Base-by-base conservation (phyloP, 2,888 invertebrate species). In the Ectemnius cavifrons region DNA sequence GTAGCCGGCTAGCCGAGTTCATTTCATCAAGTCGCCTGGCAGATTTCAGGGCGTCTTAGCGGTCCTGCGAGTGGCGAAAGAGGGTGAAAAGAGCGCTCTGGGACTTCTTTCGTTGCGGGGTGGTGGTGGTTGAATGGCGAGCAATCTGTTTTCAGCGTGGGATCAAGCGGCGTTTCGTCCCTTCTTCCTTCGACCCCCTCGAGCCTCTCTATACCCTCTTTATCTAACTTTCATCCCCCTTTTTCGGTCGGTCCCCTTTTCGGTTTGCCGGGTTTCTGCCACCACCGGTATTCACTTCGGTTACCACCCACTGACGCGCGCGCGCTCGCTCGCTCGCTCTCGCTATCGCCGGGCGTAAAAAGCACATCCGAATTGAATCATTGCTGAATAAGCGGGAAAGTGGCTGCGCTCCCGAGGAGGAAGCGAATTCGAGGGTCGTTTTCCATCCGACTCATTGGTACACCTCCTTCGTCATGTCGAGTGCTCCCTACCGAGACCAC, bases 381-480 rank as follows among this genome's bases (percentile, higher is more conserved):
- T 91, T 90, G 91, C 91, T 91, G 91, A 91, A 90, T 90, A 91
- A 91, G 91, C 91, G 89, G 84, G 88, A 91, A 89, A 89, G 87
- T 88, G 88, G 87, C 85, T 18, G 28, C 47, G 63, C 27, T 49
- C 57, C 47, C 23, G 67, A 83, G 81, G 76, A 82, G 84, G 79
- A 71, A 80, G 80, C 73, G 20, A 37, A 66, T 71, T 75, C 75
- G 66, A 81, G 84, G 84, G 80, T 83, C 82, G 77, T 78, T 84
- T 75, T 84, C 82, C 82, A 84, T 84, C 78, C 79, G 78, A 68
- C 74, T 82, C 82, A 78, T 84, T 81, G 84, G 78, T 75, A 84
- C 83, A 83, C 81, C 80, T 80, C 78, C 80, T 77, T 73, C 79
- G 78, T 83, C 81, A 67, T 83, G 83, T 81, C 77, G 83, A 65